Evolutionary conservation across 2,113 vertebrate species (phyloP), one percentile per base, ranked within the genome.

Genomic region (Carlito syrichta): DNA sequence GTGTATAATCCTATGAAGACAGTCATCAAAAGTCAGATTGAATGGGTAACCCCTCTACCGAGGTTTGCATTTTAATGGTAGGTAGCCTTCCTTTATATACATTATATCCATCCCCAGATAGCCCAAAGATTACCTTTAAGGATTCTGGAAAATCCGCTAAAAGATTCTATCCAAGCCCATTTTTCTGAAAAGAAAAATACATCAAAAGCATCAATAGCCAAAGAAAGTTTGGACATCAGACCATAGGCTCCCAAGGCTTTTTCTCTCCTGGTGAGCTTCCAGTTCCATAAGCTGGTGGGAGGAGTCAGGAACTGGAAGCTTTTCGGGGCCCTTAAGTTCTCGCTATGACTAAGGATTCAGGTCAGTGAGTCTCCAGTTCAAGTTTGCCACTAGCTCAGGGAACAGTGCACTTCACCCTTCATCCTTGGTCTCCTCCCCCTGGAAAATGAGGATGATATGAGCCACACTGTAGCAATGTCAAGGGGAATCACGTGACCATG

Each of bases 261-360:
- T 38, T 52, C 3, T 23, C 17, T 60, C 35, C 40, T 78, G 0
- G 6, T 2, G 94, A 71, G 73, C 20, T 35, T 54, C 40, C 8
- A 17, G 25, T 8, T 56, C 25, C 1, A 0, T 1, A 50, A 6
- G 8, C 38, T 38, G n/a, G 58, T 14, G 3, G 3, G 22, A 8
- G 1, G 7, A 66, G 35, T 68, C 43, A 20, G 12, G 40, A 40
- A 30, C 0, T 1, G 23, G 7, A 20, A 9, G 4, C 2, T 22
- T 60, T 54, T 50, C 8, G 27, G 50, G 8, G 25, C 19, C 77
- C 45, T 54, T 45, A 3, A 25, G 1, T 7, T 40, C n/a, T 85
- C 40, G 27, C 16, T 8, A 45, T 12, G 48, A 40, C 52, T 23
- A 83, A n/a, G 11, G 43, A 9, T 20, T 10, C n/a, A 17, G 45